Conservation (phyloP, 2,888 invertebrate species). For the Oligia fasciuncula region DNA sequence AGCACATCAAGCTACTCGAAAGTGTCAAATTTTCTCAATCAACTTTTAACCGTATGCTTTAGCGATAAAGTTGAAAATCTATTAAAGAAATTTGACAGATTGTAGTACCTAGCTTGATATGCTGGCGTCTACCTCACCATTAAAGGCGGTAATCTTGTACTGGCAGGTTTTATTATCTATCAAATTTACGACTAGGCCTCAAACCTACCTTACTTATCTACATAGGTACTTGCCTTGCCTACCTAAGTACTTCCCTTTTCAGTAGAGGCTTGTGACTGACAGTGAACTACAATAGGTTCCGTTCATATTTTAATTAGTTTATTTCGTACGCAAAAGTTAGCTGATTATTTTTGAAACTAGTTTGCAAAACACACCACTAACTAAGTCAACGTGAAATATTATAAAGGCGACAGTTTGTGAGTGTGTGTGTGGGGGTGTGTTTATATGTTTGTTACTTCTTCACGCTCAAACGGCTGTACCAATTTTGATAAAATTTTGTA, state of each 20-base stretch:
- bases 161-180: background rate
- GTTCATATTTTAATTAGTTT: conserved; percentile 23
- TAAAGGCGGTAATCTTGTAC: no score
- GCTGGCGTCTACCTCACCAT: no score
- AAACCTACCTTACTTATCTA: background rate
- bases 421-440: no score
- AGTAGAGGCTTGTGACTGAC: background rate
- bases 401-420: background rate
- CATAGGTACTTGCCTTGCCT: background rate
- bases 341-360: background rate
- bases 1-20: no score
- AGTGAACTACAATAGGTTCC: background rate
- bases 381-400: background rate
- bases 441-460: no score
- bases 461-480: no score
- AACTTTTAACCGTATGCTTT: no score
- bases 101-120: no score
- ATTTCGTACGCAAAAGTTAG: background rate
- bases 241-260: background rate
- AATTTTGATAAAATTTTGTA: no score
- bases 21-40: no score
- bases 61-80: no score
- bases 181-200: background rate
- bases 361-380: background rate
- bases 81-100: no score